Evolutionary conservation across 2,888 invertebrate species (phyloP).

Genomic region (Panopea generosa): DNA sequence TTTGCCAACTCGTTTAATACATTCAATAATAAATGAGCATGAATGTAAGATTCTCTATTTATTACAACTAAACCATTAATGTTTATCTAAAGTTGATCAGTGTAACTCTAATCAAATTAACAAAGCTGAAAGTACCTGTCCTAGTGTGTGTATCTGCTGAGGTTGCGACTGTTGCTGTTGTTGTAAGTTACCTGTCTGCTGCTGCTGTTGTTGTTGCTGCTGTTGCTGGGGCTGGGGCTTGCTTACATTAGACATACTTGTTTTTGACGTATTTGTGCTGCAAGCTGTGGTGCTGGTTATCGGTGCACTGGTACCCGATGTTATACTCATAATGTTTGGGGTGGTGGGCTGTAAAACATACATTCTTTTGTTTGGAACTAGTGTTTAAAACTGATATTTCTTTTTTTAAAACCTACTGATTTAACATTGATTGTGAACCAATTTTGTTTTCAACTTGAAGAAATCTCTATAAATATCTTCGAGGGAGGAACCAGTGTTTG

Average conservation of each 20-base stretch:
- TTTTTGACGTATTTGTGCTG: slow-evolving; percentile 53
- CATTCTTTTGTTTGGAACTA: background rate
- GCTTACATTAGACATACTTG: slow-evolving; percentile 36
- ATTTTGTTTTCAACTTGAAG: no score
- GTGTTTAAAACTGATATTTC: no score
- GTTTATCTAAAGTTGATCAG: no score
- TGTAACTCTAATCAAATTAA: no score
- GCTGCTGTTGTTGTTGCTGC: slow-evolving; percentile 30
- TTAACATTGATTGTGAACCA: no score
- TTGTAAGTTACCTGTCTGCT: slow-evolving; percentile 6
- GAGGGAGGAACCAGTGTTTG: no score
- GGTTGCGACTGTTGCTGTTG: slow-evolving; percentile 36
- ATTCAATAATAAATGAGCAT: no score
- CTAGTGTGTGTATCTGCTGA: slow-evolving; percentile 50
- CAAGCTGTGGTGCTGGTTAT: slow-evolving; percentile 53
- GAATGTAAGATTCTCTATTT: no score
- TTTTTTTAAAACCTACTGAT: no score
- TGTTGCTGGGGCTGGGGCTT: slow-evolving; percentile 46
- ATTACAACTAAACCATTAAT: no score
- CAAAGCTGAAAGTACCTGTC: slow-evolving; percentile 30
- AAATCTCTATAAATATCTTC: no score
- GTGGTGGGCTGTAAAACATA: slow-evolving; percentile 54
- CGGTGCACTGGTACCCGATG: slow-evolving; percentile 45
- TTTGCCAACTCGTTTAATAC: no score
- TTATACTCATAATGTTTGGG: slow-evolving; percentile 51